These are phyloP conservation scores for Altica lythri DNA, from an alignment of 2,888 invertebrate species.

Conservation along the genomic window DNA sequence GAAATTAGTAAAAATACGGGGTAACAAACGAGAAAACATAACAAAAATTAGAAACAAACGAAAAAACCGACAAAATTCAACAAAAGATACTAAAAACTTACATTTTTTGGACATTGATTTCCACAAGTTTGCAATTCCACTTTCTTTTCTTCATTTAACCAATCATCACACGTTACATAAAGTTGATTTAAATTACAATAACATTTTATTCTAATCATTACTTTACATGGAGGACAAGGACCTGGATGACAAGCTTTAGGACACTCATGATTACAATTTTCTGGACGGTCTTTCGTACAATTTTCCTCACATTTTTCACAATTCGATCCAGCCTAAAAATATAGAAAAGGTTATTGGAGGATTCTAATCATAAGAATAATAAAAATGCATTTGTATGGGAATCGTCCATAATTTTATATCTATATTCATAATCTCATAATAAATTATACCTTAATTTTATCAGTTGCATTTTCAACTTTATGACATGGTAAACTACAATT, in stretches of 20 bases:
- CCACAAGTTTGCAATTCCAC: constrained; percentile 66
- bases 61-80: constrained; percentile 1
- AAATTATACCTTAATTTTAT: constrained; percentile 43
- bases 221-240: constrained; percentile 75
- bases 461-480: constrained; percentile 59
- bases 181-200: constrained; percentile 81
- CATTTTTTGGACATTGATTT: constrained; percentile 84
- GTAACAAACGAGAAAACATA: too few species aligned
- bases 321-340: constrained; percentile 55
- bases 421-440: constrained; percentile 45
- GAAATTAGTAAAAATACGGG: too few species aligned
- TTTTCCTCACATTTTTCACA: constrained; percentile 65
- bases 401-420: neutral
- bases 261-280: constrained; percentile 78
- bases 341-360: constrained; percentile 39
- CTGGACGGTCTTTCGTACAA: constrained; percentile 68
- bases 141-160: constrained; percentile 62
- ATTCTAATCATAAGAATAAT: neutral
- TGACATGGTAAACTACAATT: constrained; percentile 76
- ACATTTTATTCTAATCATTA: constrained; percentile 72
- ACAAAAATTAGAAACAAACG: too few species aligned
- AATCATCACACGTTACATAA: constrained; percentile 74
- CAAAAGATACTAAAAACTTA: constrained; percentile 52
- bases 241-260: constrained; percentile 72
- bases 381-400: too few species aligned